Conservation (phyloP, 1,140 invertebrate genomes). For the Hycleus cichorii region DNA sequence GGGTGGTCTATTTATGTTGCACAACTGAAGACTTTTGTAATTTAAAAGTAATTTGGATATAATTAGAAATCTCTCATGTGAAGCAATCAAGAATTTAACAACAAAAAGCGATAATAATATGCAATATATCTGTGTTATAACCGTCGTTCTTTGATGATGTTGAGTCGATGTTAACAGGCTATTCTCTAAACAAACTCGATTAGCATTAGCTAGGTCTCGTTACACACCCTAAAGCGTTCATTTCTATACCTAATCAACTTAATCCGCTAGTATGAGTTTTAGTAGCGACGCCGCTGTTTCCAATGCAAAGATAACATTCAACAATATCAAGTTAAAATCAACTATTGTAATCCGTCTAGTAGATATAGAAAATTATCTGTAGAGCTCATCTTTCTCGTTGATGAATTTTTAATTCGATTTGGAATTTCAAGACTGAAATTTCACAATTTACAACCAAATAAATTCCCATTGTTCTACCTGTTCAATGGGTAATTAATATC, state of each 20-base stretch:
- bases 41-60: not conserved
- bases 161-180: conserved; percentile 22
- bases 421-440: no score
- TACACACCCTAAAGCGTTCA: conserved; percentile 28
- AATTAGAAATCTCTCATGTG: conserved; percentile 10
- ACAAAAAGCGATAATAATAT: conserved; percentile 15
- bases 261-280: conserved; percentile 32
- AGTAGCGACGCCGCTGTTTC: conserved; percentile 23
- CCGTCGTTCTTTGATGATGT: conserved; percentile 20
- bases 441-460: no score
- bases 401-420: no score
- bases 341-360: no score
- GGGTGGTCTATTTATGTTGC: conserved; percentile 1
- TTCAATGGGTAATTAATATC: no score
- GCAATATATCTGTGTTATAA: conserved; percentile 19
- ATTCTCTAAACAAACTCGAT: conserved; percentile 32
- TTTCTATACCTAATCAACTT: conserved; percentile 35
- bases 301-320: no score
- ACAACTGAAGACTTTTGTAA: not conserved
- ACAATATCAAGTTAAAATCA: no score
- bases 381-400: no score
- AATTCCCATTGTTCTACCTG: no score
- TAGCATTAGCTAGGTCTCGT: conserved; percentile 34
- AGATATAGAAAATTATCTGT: no score
- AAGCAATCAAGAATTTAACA: conserved; percentile 8